Evolutionary conservation across 2,797 vertebrate genomes (phyloP).

Genomic region (Macroramphosus scolopax): DNA sequence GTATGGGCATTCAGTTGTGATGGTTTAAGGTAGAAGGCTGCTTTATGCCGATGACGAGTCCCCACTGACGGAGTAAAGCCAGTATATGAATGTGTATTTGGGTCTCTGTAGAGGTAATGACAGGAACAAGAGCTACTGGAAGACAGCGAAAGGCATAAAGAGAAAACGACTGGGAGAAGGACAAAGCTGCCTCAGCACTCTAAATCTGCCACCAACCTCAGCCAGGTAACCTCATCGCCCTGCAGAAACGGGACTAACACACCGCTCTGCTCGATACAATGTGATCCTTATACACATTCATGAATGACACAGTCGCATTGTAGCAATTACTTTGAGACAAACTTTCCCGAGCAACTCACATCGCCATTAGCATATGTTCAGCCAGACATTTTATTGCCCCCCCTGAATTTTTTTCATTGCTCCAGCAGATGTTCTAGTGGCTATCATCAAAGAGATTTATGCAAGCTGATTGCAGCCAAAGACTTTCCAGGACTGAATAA

Average conservation of each 20-base stretch:
- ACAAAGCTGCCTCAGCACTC: conserved; percentile 64
- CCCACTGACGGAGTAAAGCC: too few relatives aligned
- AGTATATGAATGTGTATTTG: conserved; percentile 7
- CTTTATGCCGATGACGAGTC: too few relatives aligned
- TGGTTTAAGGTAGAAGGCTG: too few relatives aligned
- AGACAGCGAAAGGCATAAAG: too few relatives aligned
- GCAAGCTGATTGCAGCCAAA: conserved; percentile 74
- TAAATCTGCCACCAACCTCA: conserved; percentile 8
- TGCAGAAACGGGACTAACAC: conserved; percentile 15
- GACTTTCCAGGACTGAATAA: conserved; percentile 72
- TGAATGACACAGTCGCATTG: conserved; percentile 24
- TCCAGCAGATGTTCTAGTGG: conserved; percentile 73
- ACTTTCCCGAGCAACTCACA: conserved; percentile 57
- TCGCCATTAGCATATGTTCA: conserved; percentile 68
- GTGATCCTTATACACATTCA: conserved; percentile 18
- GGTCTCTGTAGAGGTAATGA: conserved; percentile 2
- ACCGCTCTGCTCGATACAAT: conserved; percentile 3
- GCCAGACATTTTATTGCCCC: conserved; percentile 70
- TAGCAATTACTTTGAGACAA: conserved; percentile 48
- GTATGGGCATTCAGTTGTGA: too few relatives aligned
- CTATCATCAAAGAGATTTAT: conserved; percentile 81
- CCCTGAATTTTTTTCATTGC: conserved; percentile 63
- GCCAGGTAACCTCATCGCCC: too few relatives aligned
- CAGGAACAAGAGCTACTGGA: conserved; percentile 4
- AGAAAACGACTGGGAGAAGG: conserved; percentile 41